Percentiles rank a stretch among this genome's conserved stretches.
These are phyloP conservation scores for Bombus huntii DNA, from an alignment of 1,140 invertebrate species.

Conservation along the genomic window DNA sequence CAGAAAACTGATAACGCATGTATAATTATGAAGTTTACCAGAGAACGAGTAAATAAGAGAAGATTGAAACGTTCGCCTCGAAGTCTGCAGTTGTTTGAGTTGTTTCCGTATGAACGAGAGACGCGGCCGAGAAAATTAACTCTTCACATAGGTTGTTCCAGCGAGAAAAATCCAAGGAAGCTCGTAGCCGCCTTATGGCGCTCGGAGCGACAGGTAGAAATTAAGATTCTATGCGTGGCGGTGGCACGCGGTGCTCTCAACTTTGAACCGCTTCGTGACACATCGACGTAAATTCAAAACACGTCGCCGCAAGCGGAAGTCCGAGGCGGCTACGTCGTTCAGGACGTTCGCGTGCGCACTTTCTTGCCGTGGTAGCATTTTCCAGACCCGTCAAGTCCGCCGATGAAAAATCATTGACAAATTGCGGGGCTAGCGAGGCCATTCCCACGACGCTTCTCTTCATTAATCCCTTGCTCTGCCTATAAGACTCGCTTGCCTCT, in stretches of 20 bases:
- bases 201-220: conserved; percentile 51
- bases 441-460: conserved; percentile 67
- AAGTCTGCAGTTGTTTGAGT: neutral
- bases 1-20: neutral
- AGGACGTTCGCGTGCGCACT: conserved; percentile 52
- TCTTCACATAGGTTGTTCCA: neutral
- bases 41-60: neutral
- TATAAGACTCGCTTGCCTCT: neutral
- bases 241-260: conserved; percentile 43
- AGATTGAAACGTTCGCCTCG: neutral
- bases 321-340: conserved; percentile 13
- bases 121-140: neutral
- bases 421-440: conserved; percentile 51
- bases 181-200: neutral
- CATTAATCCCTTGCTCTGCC: conserved; percentile 58
- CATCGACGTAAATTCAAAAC: conserved; percentile 65
- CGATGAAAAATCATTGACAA: conserved; percentile 65
- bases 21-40: neutral
- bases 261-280: conserved; percentile 63
- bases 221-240: conserved; percentile 51
- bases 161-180: conserved; percentile 6
- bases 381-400: conserved; percentile 45
- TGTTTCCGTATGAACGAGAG: neutral
- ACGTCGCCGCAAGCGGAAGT: conserved; percentile 57
- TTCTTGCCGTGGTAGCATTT: conserved; percentile 47